These are phyloP conservation scores for Cyphomyrus plagiostoma DNA, from an alignment of 2,113 vertebrate species.

Conservation along the genomic window DNA sequence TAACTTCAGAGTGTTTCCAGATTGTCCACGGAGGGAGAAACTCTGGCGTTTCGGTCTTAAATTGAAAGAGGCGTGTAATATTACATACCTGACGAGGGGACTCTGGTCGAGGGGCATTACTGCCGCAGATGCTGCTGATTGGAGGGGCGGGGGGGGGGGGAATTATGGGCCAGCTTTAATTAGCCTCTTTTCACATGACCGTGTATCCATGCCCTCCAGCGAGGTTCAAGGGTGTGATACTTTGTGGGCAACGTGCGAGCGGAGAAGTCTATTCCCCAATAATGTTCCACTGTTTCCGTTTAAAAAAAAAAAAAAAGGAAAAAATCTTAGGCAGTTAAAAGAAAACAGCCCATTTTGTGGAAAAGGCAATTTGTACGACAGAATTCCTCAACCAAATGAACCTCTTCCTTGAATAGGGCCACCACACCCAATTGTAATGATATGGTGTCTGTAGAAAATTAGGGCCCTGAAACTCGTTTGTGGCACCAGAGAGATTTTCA, in stretches of 20 bases:
- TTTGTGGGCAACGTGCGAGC: background rate
- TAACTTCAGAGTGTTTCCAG: slow-evolving; percentile 99
- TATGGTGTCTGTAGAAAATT: slow-evolving; percentile 81
- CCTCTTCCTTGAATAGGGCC: slow-evolving; percentile 46
- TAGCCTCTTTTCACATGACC: background rate
- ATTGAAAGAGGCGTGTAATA: slow-evolving; percentile 96
- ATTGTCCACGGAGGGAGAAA: slow-evolving; percentile 96
- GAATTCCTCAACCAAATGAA: slow-evolving; percentile 54
- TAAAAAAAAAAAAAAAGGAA: background rate
- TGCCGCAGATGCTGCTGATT: background rate
- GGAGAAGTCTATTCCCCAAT: background rate
- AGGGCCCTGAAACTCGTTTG: slow-evolving; percentile 71
- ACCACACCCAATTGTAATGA: slow-evolving; percentile 70
- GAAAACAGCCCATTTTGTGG: slow-evolving; percentile 38
- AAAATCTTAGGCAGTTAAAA: slow-evolving; percentile 30
- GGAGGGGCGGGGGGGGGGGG: background rate
- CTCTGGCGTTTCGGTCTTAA: slow-evolving; percentile 94
- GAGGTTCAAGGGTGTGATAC: background rate
- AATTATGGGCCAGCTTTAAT: background rate
- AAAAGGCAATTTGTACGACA: slow-evolving; percentile 59
- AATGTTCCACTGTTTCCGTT: too few relatives aligned
- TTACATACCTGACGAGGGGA: slow-evolving; percentile 82
- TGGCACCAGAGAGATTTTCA: slow-evolving; percentile 55
- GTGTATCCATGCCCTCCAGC: background rate
- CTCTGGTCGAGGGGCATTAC: slow-evolving; percentile 73